Evolutionary conservation across 2,113 vertebrate genomes (phyloP).

Genomic region (Clarias batrachus): DNA sequence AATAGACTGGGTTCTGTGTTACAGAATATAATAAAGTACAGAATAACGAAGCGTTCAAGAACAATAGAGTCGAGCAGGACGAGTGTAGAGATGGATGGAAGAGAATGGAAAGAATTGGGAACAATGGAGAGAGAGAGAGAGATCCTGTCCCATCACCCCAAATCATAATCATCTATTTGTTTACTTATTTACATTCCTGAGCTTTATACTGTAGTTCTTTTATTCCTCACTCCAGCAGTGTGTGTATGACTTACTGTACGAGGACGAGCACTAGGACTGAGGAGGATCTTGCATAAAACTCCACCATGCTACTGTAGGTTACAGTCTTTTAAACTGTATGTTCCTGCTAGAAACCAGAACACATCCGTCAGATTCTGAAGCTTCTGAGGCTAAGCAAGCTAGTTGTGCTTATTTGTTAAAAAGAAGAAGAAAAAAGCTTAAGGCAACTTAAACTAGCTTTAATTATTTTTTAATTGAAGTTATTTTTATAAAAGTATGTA

Average conservation of each 20-base stretch:
- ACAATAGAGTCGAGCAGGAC: background rate
- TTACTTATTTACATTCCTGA: background rate
- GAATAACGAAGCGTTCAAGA: background rate
- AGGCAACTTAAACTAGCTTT: background rate
- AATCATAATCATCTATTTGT: background rate
- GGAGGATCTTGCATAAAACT: background rate
- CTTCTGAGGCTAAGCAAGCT: background rate
- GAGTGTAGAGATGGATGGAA: background rate
- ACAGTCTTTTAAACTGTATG: background rate
- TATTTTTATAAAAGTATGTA: background rate
- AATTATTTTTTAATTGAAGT: background rate
- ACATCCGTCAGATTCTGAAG: background rate
- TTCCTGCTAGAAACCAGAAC: background rate
- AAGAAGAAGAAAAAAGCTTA: background rate
- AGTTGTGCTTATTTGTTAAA: background rate
- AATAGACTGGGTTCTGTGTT: background rate
- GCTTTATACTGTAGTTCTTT: background rate
- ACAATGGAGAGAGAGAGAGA: background rate
- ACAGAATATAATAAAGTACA: background rate
- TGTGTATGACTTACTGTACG: background rate
- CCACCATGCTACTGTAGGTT: background rate
- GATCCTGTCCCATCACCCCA: background rate
- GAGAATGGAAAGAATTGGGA: background rate
- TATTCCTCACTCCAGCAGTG: background rate
- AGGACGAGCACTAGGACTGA: background rate